phyloP scores from a whole-genome alignment of 2,888 invertebrate species.

The Thecocarcelia acutangulata region DNA sequence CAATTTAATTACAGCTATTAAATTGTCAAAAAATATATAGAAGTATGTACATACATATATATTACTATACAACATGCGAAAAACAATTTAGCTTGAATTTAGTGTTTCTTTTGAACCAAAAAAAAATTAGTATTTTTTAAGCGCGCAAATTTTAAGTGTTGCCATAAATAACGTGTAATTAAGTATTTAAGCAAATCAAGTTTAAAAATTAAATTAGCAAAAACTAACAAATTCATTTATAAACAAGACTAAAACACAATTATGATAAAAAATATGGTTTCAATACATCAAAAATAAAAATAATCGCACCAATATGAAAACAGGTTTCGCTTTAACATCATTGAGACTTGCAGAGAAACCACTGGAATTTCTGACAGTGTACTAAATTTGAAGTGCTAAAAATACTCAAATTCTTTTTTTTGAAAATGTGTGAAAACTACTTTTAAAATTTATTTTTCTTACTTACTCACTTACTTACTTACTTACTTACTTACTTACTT shows the following conservation, averaged over 20 bases:
- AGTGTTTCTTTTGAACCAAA: slow-evolving; percentile 1
- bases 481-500: no score
- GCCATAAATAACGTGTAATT: slow-evolving; percentile 66
- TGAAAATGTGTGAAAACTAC: no score
- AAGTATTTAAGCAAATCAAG: slow-evolving; percentile 52
- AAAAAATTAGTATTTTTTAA: slow-evolving; percentile 12
- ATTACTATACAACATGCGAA: slow-evolving; percentile 55
- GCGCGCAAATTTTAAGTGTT: slow-evolving; percentile 55
- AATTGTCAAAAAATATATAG: slow-evolving; percentile 55
- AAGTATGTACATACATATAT: background rate
- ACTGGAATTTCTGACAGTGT: no score
- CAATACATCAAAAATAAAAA: no score
- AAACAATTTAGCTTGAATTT: slow-evolving; percentile 60
- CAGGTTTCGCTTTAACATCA: no score
- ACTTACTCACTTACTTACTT: no score
- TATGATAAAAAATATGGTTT: slow-evolving; percentile 7
- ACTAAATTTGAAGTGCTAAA: no score
- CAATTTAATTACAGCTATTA: slow-evolving; percentile 66
- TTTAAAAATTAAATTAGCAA: slow-evolving; percentile 26
- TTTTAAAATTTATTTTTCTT: no score
- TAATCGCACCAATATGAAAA: no score
- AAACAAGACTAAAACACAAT: slow-evolving; percentile 54
- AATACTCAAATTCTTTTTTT: no score
- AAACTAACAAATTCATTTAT: slow-evolving; percentile 11
- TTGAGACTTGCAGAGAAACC: no score